Evolutionary conservation across 2,888 invertebrate species (phyloP).

Genomic region (Drosophila nigritarsus): DNA sequence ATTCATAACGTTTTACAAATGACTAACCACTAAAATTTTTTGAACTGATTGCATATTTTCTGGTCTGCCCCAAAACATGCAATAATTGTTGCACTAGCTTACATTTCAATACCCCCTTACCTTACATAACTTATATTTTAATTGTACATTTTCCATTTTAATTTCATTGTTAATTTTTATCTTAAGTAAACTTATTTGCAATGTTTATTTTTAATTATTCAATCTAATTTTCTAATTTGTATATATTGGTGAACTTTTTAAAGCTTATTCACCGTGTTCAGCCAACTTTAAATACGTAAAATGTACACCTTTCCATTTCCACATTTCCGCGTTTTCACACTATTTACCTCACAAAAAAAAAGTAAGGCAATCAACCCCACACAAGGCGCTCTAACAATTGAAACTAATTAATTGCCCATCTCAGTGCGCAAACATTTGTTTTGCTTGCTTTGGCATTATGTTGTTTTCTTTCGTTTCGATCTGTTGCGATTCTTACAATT

Average conservation of each 20-base stretch:
- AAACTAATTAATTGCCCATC: conserved; percentile 72
- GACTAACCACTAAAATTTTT: background rate
- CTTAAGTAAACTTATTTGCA: background rate
- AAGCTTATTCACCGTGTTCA: background rate
- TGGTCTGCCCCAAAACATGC: background rate
- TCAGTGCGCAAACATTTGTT: conserved; percentile 64
- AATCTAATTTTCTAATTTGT: background rate
- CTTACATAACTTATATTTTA: background rate
- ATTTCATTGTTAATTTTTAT: background rate
- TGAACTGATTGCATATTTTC: background rate
- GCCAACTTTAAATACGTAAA: background rate
- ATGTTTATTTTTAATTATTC: background rate
- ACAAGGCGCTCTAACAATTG: conserved; percentile 42
- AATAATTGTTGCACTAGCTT: background rate
- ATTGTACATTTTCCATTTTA: background rate
- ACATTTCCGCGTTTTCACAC: conserved; percentile 30
- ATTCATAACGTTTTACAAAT: no score
- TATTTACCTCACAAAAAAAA: conserved; percentile 6
- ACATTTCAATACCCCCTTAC: background rate
- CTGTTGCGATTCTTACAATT: conserved; percentile 38
- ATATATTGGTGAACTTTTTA: background rate
- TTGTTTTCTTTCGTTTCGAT: conserved; percentile 29
- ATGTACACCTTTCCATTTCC: conserved; percentile 21
- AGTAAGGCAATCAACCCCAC: conserved; percentile 50
- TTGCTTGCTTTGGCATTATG: conserved; percentile 26